Base-by-base conservation (phyloP, 37 sponge, comb jelly and placozoan genomes). In the Axinella damicornis region DNA sequence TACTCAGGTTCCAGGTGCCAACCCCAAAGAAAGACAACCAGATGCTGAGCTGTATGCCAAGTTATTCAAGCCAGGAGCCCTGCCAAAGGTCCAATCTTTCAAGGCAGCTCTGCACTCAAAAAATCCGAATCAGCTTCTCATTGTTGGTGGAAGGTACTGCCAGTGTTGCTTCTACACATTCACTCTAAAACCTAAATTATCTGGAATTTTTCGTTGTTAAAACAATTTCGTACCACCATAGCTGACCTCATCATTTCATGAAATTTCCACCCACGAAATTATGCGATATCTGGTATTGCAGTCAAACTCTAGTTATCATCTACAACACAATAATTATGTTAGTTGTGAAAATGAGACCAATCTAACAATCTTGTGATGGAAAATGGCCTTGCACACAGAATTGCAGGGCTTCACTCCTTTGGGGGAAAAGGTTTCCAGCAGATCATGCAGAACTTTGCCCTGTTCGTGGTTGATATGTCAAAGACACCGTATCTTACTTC, bases 381-480 rank as follows among this genome's bases (percentile, higher is more conserved):
- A n/a, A n/a, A n/a, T n/a, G n/a, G 30, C 24, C 28, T 19, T 66
- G 19, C 24, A 1, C n/a, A 1, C 46, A 73, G 74, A 40, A 37
- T 41, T 40, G 74, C 74, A 46, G 74, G 74, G 38, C 74, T 73
- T 22, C 74, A 73, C 12, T 21, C 46, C 5, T 73, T 73, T 40
- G 1, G 28, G 2, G 74, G 39, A n/a, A 2, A 46, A 36, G 53
- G 53, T 25, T 73, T 73, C 14, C 2, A 1, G 5, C 46, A 41
- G 25, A 52, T 5, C 21, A 20, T 40, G 35, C 28, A 73, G 39
- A 73, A 40, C 53, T 28, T 41, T 73, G 74, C 53, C 21, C 16
- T 73, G 25, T 73, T 40, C 40, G 74, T 73, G 25, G 22, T 73
- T 18, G 39, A 73, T 21, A 36, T 73, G 56, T n/a, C n/a, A n/a